Percentiles rank a stretch among this genome's conserved stretches.
Conservation (phyloP, 2,113 vertebrate genomes). For the Oceanodroma tethys region DNA sequence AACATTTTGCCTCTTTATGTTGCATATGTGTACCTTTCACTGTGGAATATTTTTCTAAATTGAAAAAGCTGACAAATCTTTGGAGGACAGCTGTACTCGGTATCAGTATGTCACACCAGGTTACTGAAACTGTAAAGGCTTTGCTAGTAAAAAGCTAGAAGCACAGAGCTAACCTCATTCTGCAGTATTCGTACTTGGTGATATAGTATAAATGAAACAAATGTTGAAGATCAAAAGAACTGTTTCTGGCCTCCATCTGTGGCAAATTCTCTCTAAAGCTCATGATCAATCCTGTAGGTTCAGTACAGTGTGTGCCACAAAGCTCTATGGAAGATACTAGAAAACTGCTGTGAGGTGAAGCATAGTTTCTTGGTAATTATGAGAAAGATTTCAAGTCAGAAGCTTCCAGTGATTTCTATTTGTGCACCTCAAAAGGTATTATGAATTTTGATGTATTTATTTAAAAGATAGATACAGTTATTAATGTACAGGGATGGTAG, state of each 20-base stretch:
- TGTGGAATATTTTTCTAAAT: background rate
- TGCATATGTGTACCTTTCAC: fast-evolving
- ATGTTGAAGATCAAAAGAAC: background rate
- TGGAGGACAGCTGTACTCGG: fast-evolving
- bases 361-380: background rate
- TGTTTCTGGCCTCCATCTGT: background rate
- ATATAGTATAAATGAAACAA: background rate
- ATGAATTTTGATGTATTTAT: background rate
- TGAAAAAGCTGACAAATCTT: background rate
- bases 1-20: background rate
- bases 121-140: background rate
- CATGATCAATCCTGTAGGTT: background rate
- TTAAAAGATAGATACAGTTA: background rate
- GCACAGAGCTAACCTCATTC: background rate
- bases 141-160: background rate
- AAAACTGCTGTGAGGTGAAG: background rate
- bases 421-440: background rate
- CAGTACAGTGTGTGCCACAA: background rate
- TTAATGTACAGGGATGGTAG: background rate
- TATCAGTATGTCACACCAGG: background rate
- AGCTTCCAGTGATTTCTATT: background rate
- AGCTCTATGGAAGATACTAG: background rate
- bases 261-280: background rate
- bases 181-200: background rate
- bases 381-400: background rate